phyloP scores from a whole-genome alignment of 2,797 vertebrate genomes.

The Anguilla marmorata region DNA sequence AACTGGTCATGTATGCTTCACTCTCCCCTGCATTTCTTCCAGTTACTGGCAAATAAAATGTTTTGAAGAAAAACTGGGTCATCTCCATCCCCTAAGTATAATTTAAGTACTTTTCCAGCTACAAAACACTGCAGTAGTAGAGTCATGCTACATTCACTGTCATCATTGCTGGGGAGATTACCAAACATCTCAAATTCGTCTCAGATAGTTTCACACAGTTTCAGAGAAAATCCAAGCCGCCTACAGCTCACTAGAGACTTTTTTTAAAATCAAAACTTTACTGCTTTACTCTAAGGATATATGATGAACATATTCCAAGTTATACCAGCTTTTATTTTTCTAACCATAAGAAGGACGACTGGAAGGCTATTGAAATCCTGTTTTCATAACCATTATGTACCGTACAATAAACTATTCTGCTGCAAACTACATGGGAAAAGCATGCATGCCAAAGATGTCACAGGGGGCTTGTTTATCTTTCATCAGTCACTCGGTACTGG shows the following conservation, averaged over 20 bases:
- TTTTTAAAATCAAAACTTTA: neutral
- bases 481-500: neutral
- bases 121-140: conserved; percentile 6
- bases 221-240: conserved; percentile 53
- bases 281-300: neutral
- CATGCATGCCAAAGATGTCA: neutral
- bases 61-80: conserved; percentile 72
- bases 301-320: neutral
- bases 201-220: conserved; percentile 47
- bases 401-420: conserved; percentile 3
- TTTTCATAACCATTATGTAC: neutral
- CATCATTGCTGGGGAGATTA: conserved; percentile 49
- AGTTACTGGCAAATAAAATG: conserved; percentile 62
- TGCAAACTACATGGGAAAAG: neutral
- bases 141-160: conserved; percentile 43
- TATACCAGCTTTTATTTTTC: neutral
- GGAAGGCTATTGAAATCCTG: neutral
- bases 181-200: conserved; percentile 49
- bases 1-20: conserved; percentile 63
- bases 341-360: neutral
- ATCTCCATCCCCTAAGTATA: conserved; percentile 52
- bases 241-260: conserved; percentile 42
- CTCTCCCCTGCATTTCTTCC: conserved; percentile 57
- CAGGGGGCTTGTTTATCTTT: neutral
- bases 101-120: conserved; percentile 34